Evolutionary conservation across 2,888 invertebrate species (phyloP), one percentile per base, ranked within the genome.

Genomic region (Heliconius erato): DNA sequence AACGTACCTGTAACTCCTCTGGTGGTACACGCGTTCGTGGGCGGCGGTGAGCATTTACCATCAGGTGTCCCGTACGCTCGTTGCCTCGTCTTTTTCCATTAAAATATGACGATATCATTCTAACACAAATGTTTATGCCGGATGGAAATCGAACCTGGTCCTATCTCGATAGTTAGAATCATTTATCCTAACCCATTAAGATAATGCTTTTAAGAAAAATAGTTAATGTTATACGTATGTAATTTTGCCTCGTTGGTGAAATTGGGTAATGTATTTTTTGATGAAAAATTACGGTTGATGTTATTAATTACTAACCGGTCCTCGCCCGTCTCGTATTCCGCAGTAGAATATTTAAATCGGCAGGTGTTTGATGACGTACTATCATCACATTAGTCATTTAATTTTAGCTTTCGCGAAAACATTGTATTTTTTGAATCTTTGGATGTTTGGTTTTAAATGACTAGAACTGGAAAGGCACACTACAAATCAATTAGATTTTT

Each of bases 281-380:
- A 84, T 23, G 76, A 32, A 72, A 81, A 82, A 78, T 67, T 71
- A 67, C 80, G 23, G 79, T 71, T 26, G 59, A 54, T 65, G 11
- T 63, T 44, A 68, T 80, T 82, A 79, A 84, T 82, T 76, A 76
- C 59, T 12, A 74, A 84, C 82, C 69, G 79, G 84, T 84, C 59
- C 44, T 77, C 69, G 71, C 11, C 77, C 54, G 69, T 77, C 76
- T 80, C 68, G 74, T 79, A 44, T 69, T 63, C 68, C 19, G 49
- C 78, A n/a, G 74, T 59, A 28, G 40, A 40, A 74, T 28, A 23
- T 80, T 80, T 72, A 67, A 35, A 9, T 63, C 44, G 40, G 49
- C 82, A 80, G 82, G 82, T 82, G 82, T 77, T 49, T 69, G 44
- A 23, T 69, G 79, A 77, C 71, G 63, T 77, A 35, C 11, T 1